Base-by-base conservation (phyloP, 2,797 vertebrate species). In the Chelmon rostratus region DNA sequence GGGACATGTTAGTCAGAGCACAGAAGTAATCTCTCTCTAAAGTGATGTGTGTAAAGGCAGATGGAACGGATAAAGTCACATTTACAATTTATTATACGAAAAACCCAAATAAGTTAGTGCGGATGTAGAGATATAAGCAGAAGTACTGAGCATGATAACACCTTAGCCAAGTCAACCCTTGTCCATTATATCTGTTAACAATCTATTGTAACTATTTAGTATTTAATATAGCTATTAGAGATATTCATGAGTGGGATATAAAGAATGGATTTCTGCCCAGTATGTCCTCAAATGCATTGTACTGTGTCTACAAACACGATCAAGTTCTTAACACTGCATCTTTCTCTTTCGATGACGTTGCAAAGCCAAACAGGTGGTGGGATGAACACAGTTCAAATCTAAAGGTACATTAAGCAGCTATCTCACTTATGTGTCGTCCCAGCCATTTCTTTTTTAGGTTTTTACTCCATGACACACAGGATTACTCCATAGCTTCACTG, bases 21-120 rank as follows among this genome's bases (percentile, higher is more conserved):
- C 38, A 42, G 50, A 77, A 67, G 44, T 63, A 59, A 76, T 78
- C 37, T 61, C 58, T 75, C 46, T 61, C 61, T 84, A 73, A 75
- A 76, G 66, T 52, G 67, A 66, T 86, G 72, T 64, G 79, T 54
- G 58, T 77, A 71, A 91, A 92, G 89, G 87, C 88, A 86, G 72
- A 84, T 40, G 44, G 63, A 88, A 65, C 21, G 53, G 11, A 78
- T 64, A 64, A 54, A 64, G 52, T 76, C 61, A 58, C 25, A 21
- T 33, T 86, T 75, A 67, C 35, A 57, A 59, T 78, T 78, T 40
- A 19, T 76, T 16, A 62, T 59, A 28, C 66, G 78, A 62, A 73
- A 74, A 78, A 46, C 8, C 59, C 6, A 62, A 69, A 59, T 44
- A 25, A 44, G 16, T 67, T 46, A 59, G 15, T 42, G 46, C 9